Percentiles rank a stretch among this genome's conserved stretches.
These are phyloP conservation scores for Potorous gilbertii DNA, from an alignment of 2,797 vertebrate genomes.

Conservation along the genomic window DNA sequence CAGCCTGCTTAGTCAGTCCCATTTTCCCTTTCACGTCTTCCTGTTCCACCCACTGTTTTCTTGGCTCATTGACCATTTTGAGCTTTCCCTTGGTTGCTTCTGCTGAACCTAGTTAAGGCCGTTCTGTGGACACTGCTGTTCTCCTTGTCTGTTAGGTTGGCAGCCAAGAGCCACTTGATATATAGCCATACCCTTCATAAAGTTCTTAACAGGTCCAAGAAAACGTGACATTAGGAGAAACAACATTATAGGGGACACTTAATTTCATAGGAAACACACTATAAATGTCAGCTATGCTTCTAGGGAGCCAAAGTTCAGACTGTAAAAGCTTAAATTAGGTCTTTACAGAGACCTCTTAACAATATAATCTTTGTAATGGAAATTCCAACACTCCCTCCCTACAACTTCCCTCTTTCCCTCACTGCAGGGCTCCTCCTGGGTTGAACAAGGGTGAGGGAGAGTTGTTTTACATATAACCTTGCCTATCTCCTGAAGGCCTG, in stretches of 20 bases:
- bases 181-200: conserved; percentile 2
- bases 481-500: not conserved
- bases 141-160: not conserved
- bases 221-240: conserved; percentile 7
- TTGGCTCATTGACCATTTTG: not conserved
- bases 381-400: not conserved
- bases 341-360: not conserved
- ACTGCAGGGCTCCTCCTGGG: not conserved
- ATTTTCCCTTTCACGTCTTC: conserved; percentile 55
- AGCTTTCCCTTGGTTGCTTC: not conserved
- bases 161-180: not conserved
- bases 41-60: not conserved
- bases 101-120: not conserved
- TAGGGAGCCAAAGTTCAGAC: not conserved
- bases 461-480: not conserved
- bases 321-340: not conserved
- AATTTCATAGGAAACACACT: not conserved
- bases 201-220: not conserved
- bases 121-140: not conserved
- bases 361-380: not conserved
- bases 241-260: not conserved
- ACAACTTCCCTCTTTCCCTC: not conserved
- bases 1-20: conserved; percentile 65
- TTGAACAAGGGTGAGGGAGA: not conserved
- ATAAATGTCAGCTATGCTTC: conserved; percentile 3